Base-by-base conservation (phyloP, 2,888 invertebrate genomes). In the Dolichopus griseipennis region DNA sequence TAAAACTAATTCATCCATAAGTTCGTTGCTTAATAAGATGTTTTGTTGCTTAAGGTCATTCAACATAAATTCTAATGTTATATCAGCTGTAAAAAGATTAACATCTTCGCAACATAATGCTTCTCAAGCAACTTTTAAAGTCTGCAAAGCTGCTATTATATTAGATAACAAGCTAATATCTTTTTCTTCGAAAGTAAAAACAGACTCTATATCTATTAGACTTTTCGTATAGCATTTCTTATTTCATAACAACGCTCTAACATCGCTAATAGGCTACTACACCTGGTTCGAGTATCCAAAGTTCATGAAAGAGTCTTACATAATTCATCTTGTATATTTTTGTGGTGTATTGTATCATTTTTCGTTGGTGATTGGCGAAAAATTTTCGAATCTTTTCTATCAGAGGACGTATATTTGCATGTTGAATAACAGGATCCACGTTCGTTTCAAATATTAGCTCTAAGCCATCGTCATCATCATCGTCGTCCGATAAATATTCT, bases 191-290 rank as follows among this genome's bases (percentile, higher is more conserved):
- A 68, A 70, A 61, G 67, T 69, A 21, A 73, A 27, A 68, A 72
- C 72, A 73, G 69, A 37, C 72, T 68, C 67, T 73, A 27, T 73
- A 65, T 67, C 37, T 27, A 27, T 27, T 4, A 27, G 27, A 27
- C 27, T 27, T 27, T 27, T 27, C 27, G 27, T 27, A 27, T 27
- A 27, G 27, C 27, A 27, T 27, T 27, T 27, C 27, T 27, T 4
- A 27, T 5, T 27, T 27, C 27, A 27, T 27, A 27, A 27, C 2
- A 27, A 27, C 27, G 27, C 27, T 27, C 27, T 5, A 27, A 27
- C 27, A 27, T 27, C 5, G 27, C 27, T 27, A 27, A 5, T 27
- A 27, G 5, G 5, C 27, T 27, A 27, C 27, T 27, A 2, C 27
- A 27, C 27, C 27, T 2, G 27, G 5, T 27, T 27, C 27, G 27